Conservation (phyloP, 2,113 vertebrate species). For the Vidua macroura region DNA sequence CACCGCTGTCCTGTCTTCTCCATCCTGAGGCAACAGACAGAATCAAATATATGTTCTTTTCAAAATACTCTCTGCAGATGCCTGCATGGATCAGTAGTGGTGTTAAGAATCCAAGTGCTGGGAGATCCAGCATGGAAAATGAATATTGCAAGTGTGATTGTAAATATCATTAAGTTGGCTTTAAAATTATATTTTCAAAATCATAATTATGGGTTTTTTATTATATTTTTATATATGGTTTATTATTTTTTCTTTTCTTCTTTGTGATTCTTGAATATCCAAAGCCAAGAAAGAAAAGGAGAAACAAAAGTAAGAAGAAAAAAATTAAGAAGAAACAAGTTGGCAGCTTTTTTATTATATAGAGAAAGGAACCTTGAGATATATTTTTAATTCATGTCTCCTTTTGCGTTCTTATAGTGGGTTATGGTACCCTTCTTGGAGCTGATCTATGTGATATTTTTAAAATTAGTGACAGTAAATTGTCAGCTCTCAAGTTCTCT, state of each 20-base stretch:
- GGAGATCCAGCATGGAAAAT: background rate
- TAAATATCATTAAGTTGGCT: background rate
- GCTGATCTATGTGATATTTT: background rate
- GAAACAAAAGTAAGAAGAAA: background rate
- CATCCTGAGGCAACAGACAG: background rate
- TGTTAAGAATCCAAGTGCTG: background rate
- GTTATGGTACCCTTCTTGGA: background rate
- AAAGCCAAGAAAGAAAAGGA: background rate
- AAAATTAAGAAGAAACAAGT: background rate
- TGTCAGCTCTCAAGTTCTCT: background rate
- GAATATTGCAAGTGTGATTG: background rate
- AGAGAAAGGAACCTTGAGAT: background rate
- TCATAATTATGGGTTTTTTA: background rate
- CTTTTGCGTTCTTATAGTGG: background rate
- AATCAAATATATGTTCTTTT: background rate
- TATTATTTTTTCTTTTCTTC: background rate
- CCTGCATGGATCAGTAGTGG: background rate
- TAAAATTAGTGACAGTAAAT: background rate
- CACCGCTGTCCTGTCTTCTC: background rate
- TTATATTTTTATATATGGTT: background rate
- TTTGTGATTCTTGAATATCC: background rate
- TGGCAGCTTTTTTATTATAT: background rate
- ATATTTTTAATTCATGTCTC: background rate
- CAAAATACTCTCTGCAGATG: background rate
- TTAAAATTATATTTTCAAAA: background rate